phyloP scores from a whole-genome alignment of 2,797 vertebrate genomes.

The Alca torda region DNA sequence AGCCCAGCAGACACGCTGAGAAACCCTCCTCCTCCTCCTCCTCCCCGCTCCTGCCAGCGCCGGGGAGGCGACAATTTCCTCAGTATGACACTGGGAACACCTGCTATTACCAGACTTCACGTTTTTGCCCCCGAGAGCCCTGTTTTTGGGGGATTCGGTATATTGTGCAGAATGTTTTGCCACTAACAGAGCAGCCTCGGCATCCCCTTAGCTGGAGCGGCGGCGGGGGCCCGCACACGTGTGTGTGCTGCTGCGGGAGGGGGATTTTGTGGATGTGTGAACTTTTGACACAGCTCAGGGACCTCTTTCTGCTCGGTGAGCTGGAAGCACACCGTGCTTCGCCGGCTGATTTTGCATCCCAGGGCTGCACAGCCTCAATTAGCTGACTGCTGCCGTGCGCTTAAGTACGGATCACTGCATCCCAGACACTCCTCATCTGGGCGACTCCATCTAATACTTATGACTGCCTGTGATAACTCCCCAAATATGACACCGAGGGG shows the following conservation, averaged over 20 bases:
- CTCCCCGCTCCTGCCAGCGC: fast-evolving
- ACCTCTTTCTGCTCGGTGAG: neutral
- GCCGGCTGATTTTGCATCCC: neutral
- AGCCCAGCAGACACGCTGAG: neutral
- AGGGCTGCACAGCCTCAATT: neutral
- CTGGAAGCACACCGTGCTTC: neutral
- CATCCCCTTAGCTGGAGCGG: neutral
- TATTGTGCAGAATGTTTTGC: neutral
- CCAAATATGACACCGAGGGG: fast-evolving
- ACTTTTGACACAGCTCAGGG: neutral
- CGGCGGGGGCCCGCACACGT: fast-evolving
- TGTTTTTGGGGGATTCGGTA: fast-evolving
- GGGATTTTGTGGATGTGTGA: neutral
- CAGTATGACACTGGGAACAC: neutral
- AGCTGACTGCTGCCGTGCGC: neutral
- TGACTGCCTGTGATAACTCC: neutral
- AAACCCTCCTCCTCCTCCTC: neutral
- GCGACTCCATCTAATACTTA: neutral
- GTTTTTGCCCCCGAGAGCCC: neutral
- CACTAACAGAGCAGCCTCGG: neutral
- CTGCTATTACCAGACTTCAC: neutral
- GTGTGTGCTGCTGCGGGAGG: fast-evolving
- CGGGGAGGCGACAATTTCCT: fast-evolving
- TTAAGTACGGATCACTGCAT: neutral
- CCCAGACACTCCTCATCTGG: neutral